Percentiles rank a stretch among this genome's conserved stretches.
phyloP scores from a whole-genome alignment of 1,140 invertebrate species.

The Apis florea region DNA sequence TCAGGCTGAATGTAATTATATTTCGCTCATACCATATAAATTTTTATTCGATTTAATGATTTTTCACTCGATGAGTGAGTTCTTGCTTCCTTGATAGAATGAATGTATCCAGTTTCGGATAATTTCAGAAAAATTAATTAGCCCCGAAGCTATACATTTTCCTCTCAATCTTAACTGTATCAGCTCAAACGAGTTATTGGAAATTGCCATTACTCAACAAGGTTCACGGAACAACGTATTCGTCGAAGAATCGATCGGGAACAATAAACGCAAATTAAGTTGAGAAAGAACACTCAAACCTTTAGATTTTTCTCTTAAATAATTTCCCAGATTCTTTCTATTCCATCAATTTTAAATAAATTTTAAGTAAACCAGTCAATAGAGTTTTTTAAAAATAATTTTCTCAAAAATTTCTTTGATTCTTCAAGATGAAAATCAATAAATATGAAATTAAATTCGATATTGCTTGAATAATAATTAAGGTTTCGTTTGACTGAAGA shows the following conservation, averaged over 20 bases:
- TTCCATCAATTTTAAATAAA: background rate
- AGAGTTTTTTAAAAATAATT: background rate
- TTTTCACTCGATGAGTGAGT: background rate
- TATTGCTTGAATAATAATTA: too few species aligned
- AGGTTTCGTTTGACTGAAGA: too few species aligned
- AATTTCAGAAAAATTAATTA: slow-evolving; percentile 7
- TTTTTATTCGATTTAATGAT: background rate
- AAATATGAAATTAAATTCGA: background rate
- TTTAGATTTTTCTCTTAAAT: background rate
- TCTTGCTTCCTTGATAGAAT: background rate
- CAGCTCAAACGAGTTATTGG: slow-evolving; percentile 1
- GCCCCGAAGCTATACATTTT: background rate
- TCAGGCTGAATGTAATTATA: background rate
- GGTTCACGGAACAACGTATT: background rate
- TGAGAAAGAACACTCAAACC: slow-evolving; percentile 3
- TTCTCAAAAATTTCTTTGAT: background rate
- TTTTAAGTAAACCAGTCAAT: background rate
- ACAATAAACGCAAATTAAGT: slow-evolving; percentile 14
- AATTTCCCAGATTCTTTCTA: background rate
- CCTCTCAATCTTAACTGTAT: background rate
- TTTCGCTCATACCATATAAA: background rate
- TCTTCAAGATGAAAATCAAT: background rate
- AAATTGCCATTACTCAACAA: slow-evolving; percentile 8
- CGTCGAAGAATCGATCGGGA: slow-evolving; percentile 4
- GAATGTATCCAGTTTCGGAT: background rate